Evolutionary conservation across 2,797 vertebrate species (phyloP).

Genomic region (Ctenochaetus hawaiiensis): DNA sequence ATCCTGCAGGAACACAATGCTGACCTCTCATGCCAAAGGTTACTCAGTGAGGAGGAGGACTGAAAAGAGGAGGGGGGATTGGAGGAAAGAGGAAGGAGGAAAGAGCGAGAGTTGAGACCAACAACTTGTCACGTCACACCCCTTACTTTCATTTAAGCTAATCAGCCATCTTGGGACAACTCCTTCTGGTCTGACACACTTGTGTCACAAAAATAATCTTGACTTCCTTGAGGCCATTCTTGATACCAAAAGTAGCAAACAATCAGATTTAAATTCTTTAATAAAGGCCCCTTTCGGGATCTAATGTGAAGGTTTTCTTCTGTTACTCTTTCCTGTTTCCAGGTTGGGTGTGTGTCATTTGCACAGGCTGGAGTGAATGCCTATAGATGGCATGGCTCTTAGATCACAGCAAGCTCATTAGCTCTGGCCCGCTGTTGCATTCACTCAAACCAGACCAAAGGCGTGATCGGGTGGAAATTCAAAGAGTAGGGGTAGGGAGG

Average conservation of each 20-base stretch:
- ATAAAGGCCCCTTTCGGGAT: constrained; percentile 6
- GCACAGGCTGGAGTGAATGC: constrained; percentile 44
- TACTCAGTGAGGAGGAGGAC: constrained; percentile 28
- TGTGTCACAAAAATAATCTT: neutral
- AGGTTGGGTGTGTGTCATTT: constrained; percentile 46
- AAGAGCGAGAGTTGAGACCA: constrained; percentile 20
- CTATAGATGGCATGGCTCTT: constrained; percentile 67
- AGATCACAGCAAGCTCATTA: constrained; percentile 76
- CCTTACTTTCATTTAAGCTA: constrained; percentile 45
- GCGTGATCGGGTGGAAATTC: constrained; percentile 63
- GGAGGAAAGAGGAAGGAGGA: constrained; percentile 4
- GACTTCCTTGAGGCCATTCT: neutral
- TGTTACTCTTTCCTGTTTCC: constrained; percentile 5
- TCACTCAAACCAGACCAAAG: constrained; percentile 78
- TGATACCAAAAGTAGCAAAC: constrained; percentile 22
- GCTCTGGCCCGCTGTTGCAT: constrained; percentile 70
- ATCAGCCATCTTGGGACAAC: constrained; percentile 14
- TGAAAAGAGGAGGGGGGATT: neutral
- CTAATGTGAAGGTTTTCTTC: neutral
- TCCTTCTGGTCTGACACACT: constrained; percentile 6
- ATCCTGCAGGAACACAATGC: constrained; percentile 63
- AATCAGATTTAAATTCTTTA: constrained; percentile 12
- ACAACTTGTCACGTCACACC: constrained; percentile 15
- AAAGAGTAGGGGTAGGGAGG: constrained; percentile 42
- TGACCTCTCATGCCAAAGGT: constrained; percentile 72